These are phyloP conservation scores for Lasioglossum figueresi DNA, from an alignment of 2,888 invertebrate genomes.

Conservation along the genomic window DNA sequence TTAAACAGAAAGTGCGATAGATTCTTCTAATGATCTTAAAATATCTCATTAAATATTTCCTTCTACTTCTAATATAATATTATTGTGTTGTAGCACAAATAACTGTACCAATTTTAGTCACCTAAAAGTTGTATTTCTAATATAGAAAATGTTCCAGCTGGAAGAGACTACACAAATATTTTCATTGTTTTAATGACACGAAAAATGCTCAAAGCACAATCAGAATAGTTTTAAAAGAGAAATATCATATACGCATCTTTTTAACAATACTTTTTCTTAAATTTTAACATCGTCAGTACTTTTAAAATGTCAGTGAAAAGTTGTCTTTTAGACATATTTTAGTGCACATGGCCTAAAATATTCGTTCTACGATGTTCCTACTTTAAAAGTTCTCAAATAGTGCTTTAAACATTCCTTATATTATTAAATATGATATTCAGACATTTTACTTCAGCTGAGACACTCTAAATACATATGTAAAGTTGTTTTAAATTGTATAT, in stretches of 20 bases:
- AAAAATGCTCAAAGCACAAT: neutral
- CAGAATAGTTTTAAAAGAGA: neutral
- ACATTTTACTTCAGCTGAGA: neutral
- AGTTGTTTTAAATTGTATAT: neutral
- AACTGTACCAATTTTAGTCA: slow-evolving; percentile 32
- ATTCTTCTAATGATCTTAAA: neutral
- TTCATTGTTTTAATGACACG: neutral
- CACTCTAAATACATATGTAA: neutral
- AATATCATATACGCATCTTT: neutral
- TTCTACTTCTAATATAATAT: neutral
- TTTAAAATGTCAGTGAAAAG: neutral
- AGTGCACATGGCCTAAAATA: neutral
- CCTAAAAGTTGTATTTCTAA: slow-evolving; percentile 19
- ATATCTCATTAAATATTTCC: neutral
- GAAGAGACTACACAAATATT: neutral
- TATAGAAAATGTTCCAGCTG: neutral
- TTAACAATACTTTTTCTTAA: neutral
- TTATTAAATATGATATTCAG: neutral
- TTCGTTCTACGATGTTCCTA: neutral
- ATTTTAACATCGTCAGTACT: neutral
- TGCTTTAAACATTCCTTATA: neutral
- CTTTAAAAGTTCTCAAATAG: neutral
- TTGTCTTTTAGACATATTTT: neutral
- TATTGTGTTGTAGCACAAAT: slow-evolving; percentile 43
- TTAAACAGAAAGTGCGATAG: neutral